These are phyloP conservation scores for Holacanthella duospinosa DNA, from an alignment of 2,888 invertebrate genomes.

Conservation along the genomic window DNA sequence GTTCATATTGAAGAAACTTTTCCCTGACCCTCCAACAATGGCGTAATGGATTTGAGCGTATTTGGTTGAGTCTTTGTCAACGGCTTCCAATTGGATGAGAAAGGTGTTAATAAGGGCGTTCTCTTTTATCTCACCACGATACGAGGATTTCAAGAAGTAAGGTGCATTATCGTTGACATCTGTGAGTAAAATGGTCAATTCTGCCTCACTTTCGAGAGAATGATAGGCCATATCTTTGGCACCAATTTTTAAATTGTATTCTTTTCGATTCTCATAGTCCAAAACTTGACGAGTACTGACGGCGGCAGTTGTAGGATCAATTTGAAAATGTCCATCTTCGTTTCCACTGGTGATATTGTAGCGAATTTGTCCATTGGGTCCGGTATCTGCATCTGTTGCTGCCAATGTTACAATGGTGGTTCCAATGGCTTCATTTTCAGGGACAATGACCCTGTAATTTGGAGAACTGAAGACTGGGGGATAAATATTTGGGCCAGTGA, in stretches of 20 bases:
- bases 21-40: slow-evolving; percentile 53
- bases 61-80: slow-evolving; percentile 78
- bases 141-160: slow-evolving; percentile 65
- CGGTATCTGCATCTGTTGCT: slow-evolving; percentile 73
- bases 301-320: slow-evolving; percentile 65
- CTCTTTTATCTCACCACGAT: slow-evolving; percentile 72
- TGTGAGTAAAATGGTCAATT: slow-evolving; percentile 71
- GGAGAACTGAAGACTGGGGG: slow-evolving; percentile 71
- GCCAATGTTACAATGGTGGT: slow-evolving; percentile 72
- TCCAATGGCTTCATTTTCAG: slow-evolving; percentile 76
- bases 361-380: slow-evolving; percentile 78
- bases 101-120: slow-evolving; percentile 88
- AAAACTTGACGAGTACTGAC: slow-evolving; percentile 67
- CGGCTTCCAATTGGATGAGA: slow-evolving; percentile 74
- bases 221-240: slow-evolving; percentile 72
- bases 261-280: slow-evolving; percentile 76
- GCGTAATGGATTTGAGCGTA: slow-evolving; percentile 64
- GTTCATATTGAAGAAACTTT: slow-evolving; percentile 73
- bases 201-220: slow-evolving; percentile 68
- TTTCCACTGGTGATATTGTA: slow-evolving; percentile 78
- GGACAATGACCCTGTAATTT: slow-evolving; percentile 73
- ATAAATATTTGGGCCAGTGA: slow-evolving; percentile 72
- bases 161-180: slow-evolving; percentile 93
- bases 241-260: slow-evolving; percentile 75
- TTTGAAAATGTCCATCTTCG: slow-evolving; percentile 64